These are phyloP conservation scores for Taenaris catops DNA, from an alignment of 2,888 invertebrate genomes.

Conservation along the genomic window DNA sequence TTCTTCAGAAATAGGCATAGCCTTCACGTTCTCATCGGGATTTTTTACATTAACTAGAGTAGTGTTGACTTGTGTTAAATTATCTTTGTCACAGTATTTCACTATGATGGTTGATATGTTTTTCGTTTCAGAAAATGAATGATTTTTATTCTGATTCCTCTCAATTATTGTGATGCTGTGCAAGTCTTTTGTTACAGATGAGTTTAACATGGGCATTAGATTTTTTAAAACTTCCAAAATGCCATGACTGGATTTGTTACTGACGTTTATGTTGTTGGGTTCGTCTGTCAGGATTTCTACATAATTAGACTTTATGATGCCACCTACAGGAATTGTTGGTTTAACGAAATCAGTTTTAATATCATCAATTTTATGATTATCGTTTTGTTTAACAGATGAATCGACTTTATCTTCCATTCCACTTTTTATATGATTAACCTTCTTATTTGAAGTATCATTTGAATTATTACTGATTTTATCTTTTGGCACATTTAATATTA, in stretches of 20 bases:
- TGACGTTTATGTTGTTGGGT: conserved; percentile 50
- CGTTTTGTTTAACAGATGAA: conserved; percentile 16
- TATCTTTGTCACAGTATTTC: conserved; percentile 59
- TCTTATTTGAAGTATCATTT: conserved; percentile 26
- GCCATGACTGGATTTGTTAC: conserved; percentile 48
- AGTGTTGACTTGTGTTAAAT: conserved; percentile 14
- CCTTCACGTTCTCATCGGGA: conserved; percentile 26
- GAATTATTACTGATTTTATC: conserved; percentile 27
- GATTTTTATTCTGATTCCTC: conserved; percentile 55
- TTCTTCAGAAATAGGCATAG: conserved; percentile 21
- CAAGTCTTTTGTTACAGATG: conserved; percentile 54
- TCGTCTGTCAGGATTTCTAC: conserved; percentile 65
- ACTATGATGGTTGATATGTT: conserved; percentile 67
- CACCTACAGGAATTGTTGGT: conserved; percentile 19
- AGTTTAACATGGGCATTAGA: conserved; percentile 66
- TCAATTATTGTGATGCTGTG: conserved; percentile 70
- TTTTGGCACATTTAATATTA: conserved; percentile 44
- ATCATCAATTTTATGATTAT: conserved; percentile 17
- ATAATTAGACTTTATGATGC: conserved; percentile 40
- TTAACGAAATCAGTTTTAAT: conserved; percentile 2
- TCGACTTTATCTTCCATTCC: conserved; percentile 56
- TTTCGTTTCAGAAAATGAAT: conserved; percentile 53
- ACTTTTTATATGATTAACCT: conserved; percentile 45
- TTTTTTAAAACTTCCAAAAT: conserved; percentile 67
- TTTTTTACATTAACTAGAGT: conserved; percentile 20